A percentile compares a stretch with the other conserved stretches of the same genome.
phyloP scores from a whole-genome alignment of 1,140 invertebrate genomes.

The Cydia splendana region DNA sequence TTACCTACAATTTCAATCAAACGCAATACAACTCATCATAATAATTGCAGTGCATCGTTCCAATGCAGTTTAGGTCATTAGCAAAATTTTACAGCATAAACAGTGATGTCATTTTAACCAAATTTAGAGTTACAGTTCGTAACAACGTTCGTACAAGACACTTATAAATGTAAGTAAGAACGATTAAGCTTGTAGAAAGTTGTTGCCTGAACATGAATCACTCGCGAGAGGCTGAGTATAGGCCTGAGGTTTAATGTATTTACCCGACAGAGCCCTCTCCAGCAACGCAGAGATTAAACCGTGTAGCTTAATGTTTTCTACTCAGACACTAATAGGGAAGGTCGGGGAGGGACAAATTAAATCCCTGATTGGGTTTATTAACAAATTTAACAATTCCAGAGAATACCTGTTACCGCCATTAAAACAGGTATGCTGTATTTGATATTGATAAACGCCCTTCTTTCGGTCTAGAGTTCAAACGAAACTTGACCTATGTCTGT shows the following conservation, averaged over 20 bases:
- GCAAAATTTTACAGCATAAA: not conserved
- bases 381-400: not conserved
- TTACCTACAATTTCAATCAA: not conserved
- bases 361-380: slow-evolving; percentile 15
- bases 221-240: slow-evolving; percentile 17
- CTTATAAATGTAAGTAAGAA: not conserved
- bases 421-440: not conserved
- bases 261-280: slow-evolving; percentile 22
- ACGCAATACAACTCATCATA: not conserved
- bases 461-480: slow-evolving; percentile 1
- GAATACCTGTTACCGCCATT: not conserved
- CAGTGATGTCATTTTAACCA: not conserved
- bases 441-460: not conserved
- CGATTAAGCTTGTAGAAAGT: slow-evolving; percentile 4
- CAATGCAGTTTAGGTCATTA: not conserved
- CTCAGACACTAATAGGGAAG: slow-evolving; percentile 11
- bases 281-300: slow-evolving; percentile 24
- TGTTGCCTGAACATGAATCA: slow-evolving; percentile 24
- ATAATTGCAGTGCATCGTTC: not conserved
- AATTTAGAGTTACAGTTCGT: not conserved
- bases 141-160: not conserved
- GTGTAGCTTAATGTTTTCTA: slow-evolving; percentile 20
- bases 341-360: slow-evolving; percentile 22
- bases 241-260: slow-evolving; percentile 30
- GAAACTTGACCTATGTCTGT: not conserved